Conservation (phyloP, 2,797 vertebrate species). For the Acanthurus tractus region DNA sequence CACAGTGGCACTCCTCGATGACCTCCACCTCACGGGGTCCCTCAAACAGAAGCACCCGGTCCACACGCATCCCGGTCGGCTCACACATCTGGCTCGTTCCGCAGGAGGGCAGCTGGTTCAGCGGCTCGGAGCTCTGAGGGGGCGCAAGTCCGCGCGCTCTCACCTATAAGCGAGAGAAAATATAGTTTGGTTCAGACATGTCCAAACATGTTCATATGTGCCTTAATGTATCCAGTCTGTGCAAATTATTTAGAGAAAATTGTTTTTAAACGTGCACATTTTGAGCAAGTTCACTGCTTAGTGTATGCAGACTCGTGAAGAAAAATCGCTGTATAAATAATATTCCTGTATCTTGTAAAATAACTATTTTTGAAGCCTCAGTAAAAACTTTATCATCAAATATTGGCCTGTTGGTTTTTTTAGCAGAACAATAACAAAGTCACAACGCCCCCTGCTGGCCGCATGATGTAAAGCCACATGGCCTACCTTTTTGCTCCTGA, state of each 20-base stretch:
- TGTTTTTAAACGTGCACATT: neutral
- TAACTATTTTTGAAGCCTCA: neutral
- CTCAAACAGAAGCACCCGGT: slow-evolving; percentile 80
- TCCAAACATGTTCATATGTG: neutral
- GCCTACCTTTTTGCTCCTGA: slow-evolving; percentile 86
- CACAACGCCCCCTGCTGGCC: slow-evolving; percentile 61
- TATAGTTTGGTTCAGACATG: neutral
- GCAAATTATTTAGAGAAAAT: neutral
- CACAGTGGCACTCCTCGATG: slow-evolving; percentile 85
- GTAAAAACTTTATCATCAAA: neutral
- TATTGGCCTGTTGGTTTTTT: neutral
- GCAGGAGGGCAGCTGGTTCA: slow-evolving; percentile 76
- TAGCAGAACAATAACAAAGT: neutral
- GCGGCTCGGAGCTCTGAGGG: neutral
- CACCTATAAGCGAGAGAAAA: slow-evolving; percentile 21
- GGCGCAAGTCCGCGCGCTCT: slow-evolving; percentile 38
- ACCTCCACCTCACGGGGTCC: slow-evolving; percentile 84
- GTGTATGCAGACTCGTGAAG: neutral
- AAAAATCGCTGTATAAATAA: neutral
- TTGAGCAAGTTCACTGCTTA: neutral
- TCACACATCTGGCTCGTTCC: slow-evolving; percentile 76
- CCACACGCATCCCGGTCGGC: slow-evolving; percentile 76
- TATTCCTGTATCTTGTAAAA: neutral
- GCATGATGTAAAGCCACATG: slow-evolving; percentile 2
- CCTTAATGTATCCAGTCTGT: neutral